Evolutionary conservation across 2,888 invertebrate genomes (phyloP).

Genomic region (Cheilosia soror): DNA sequence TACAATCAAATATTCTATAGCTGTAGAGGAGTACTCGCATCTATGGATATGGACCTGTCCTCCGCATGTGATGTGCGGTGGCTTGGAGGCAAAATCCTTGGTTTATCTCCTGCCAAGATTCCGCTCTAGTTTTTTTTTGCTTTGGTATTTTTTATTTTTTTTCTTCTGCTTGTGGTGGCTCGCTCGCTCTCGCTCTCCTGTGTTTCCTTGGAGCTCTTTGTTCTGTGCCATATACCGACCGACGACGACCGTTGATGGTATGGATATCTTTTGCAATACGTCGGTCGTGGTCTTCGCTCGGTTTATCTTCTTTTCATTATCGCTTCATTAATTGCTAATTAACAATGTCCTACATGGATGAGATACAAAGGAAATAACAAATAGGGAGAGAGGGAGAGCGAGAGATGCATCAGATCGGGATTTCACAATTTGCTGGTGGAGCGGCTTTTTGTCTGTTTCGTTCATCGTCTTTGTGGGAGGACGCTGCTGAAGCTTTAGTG

Average conservation of each 20-base stretch:
- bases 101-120: slow-evolving; percentile 68
- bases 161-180: neutral
- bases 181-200: neutral
- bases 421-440: slow-evolving; percentile 59
- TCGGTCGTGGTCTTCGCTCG: slow-evolving; percentile 52
- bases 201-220: slow-evolving; percentile 32
- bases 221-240: slow-evolving; percentile 6
- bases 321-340: slow-evolving; percentile 83
- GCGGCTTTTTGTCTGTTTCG: slow-evolving; percentile 32
- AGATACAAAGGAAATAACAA: slow-evolving; percentile 73
- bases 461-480: slow-evolving; percentile 33
- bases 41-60: slow-evolving; percentile 9
- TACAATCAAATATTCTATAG: slow-evolving; percentile 18
- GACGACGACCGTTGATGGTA: neutral
- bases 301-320: slow-evolving; percentile 80
- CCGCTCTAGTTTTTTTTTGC: slow-evolving; percentile 69
- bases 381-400: slow-evolving; percentile 39
- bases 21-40: neutral
- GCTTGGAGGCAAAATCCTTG: slow-evolving; percentile 57
- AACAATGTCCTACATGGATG: slow-evolving; percentile 81
- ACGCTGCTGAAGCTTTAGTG: slow-evolving; percentile 29
- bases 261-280: slow-evolving; percentile 21
- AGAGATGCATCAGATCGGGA: slow-evolving; percentile 43
- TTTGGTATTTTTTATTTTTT: slow-evolving; percentile 12
- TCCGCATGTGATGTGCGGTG: slow-evolving; percentile 18